Evolutionary conservation across 23 tunicate genomes (phyloP), one percentile per base, ranked within the genome.

Genomic region (Ascidia mentula): DNA sequence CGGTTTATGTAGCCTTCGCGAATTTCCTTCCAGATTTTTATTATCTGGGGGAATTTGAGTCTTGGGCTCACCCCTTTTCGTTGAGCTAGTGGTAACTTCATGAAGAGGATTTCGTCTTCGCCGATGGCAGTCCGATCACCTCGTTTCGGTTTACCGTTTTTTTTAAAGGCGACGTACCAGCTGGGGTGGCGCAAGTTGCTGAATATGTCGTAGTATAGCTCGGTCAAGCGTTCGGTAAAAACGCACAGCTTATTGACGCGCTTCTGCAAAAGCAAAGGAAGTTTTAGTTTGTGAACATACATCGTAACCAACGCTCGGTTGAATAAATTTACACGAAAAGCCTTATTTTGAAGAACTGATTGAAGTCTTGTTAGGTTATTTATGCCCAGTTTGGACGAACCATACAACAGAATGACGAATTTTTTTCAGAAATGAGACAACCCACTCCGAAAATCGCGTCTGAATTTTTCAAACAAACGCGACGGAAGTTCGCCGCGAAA

Each of bases 61-160:
- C 13, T 53, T 26, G 65, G 13, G n/a, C n/a, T n/a, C n/a, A 33
- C 73, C 73, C 33, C 18, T 9, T n/a, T n/a, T n/a, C n/a, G n/a
- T 4, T 38, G 33, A 5, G 20, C 46, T 37, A 13, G 40, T 2
- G 46, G 22, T 35, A 26, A 17, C 26, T 74, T 74, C 12, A 74
- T 1, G 9, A 74, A 36, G 46, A 74, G 28, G 45, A 28, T 31
- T 28, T 74, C 78, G 2, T 26, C 22, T 6, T 38, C 31, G 17
- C 45, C 46, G 1, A 36, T 30, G 12, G 40, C 40, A 46, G 78
- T 74, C 28, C 34, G 20, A 18, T 38, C 45, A 1, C 78, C 78
- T 1, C 46, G 45, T 46, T 74, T 74, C 24, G 78, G 78, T 74
- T 30, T 38, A 12, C 78, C 78, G 78, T 74, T 37, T 38, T 46